Conservation (phyloP, 2,113 vertebrate species). For the Alethe castanea region DNA sequence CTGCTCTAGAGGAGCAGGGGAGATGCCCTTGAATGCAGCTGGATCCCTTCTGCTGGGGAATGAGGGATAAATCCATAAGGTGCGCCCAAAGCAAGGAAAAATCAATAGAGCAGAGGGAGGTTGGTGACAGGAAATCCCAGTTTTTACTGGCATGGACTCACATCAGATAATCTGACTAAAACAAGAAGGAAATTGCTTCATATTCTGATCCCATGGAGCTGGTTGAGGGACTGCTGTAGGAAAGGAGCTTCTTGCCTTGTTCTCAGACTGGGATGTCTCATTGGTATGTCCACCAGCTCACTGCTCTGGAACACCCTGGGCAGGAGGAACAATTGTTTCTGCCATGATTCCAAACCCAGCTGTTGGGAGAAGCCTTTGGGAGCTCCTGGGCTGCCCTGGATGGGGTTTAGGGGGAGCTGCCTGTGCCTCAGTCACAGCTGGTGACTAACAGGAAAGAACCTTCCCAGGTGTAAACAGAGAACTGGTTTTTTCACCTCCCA, state of each 20-base stretch:
- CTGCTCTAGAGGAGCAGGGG: not conserved
- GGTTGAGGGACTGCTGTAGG: not conserved
- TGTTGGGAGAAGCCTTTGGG: not conserved
- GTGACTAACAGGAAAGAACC: not conserved
- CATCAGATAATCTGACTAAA: not conserved
- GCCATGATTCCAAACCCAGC: not conserved
- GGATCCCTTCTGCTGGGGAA: not conserved
- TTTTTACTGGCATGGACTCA: not conserved
- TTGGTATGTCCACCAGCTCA: not conserved
- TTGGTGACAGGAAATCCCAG: slow-evolving; percentile 2
- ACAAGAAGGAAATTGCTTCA: not conserved
- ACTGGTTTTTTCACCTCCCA: not conserved
- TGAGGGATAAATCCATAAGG: not conserved
- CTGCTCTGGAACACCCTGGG: not conserved
- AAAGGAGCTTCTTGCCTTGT: not conserved
- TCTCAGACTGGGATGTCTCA: not conserved
- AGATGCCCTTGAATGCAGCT: not conserved
- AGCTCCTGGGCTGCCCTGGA: not conserved
- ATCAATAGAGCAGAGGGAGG: not conserved
- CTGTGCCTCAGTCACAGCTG: not conserved
- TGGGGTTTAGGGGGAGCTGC: not conserved
- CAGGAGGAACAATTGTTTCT: not conserved
- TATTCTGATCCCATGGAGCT: not conserved
- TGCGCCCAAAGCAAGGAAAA: not conserved
- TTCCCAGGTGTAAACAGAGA: not conserved